Evolutionary conservation across 2,113 vertebrate genomes (phyloP), one percentile per base, ranked within the genome.

Genomic region (Apteryx owenii): DNA sequence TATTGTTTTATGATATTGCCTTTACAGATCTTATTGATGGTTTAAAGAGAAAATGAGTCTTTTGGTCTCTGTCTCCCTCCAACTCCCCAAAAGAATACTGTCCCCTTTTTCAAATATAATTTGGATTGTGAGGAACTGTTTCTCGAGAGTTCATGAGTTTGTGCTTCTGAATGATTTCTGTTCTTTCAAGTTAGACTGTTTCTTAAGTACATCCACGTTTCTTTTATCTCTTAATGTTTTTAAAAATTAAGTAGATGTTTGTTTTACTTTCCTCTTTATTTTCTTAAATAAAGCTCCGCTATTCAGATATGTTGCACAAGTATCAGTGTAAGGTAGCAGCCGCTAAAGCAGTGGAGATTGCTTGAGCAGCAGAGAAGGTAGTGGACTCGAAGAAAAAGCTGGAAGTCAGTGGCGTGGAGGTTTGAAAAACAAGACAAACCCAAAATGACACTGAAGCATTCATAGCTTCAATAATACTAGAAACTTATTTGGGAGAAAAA

Each of bases 321-420:
- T 70, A 82, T 28, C 20, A 42, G 26, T 15, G 10, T 50, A 5
- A 89, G 78, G 28, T 48, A 11, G n/a, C 66, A 80, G 33, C 29
- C 0, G 0, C 40, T 71, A 18, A 77, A 56, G 36, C 54, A 64
- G 13, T 31, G 58, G 31, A 58, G 31, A 2, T 81, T 86, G 23
- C 64, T 62, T 86, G 68, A 86, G 3, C 15, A n/a, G 38, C 33
- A 69, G 64, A 44, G 21, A 9, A 23, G 88, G 12, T 72, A 70
- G 18, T 65, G 50, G 48, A 11, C 13, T 89, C 66, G 12, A 21
- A 69, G 80, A 29, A 66, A 84, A 90, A 33, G 2, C 44, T 85
- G 7, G 85, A 53, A 89, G 62, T 48, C 10, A 38, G 81, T 12
- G 76, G 6, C 9, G 82, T 61, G 38, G 56, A 13, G 36, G 4